These are phyloP conservation scores for Drusus annulatus DNA, from an alignment of 1,140 invertebrate genomes.

Conservation along the genomic window DNA sequence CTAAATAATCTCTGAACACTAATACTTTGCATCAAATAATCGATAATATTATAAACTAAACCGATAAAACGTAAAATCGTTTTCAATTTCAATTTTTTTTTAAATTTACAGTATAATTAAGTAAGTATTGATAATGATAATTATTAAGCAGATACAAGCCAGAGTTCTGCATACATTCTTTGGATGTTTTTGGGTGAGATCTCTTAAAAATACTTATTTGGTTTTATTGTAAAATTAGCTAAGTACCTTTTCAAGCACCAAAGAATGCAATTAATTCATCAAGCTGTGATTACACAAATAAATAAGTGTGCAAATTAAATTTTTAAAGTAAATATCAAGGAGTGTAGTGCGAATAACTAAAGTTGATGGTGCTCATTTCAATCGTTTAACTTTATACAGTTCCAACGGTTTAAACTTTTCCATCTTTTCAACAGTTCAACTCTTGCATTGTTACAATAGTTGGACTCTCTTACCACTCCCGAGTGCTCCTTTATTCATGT, in stretches of 20 bases:
- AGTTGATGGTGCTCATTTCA: too few species aligned
- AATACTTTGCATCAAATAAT: conserved; percentile 6
- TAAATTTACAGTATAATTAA: background rate
- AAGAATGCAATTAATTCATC: background rate
- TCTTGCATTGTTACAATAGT: too few species aligned
- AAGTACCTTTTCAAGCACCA: conserved; percentile 6
- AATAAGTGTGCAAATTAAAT: conserved; percentile 2
- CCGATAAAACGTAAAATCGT: background rate
- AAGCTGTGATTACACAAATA: background rate
- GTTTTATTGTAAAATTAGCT: background rate
- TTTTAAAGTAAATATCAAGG: background rate
- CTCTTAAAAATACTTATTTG: conserved; percentile 29
- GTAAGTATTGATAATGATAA: background rate
- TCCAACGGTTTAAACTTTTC: too few species aligned
- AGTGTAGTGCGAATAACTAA: background rate
- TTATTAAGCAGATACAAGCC: background rate
- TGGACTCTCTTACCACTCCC: too few species aligned
- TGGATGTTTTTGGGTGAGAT: conserved; percentile 24
- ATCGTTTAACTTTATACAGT: too few species aligned
- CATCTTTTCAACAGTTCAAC: too few species aligned
- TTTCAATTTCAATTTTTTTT: background rate
- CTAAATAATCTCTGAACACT: conserved; percentile 3
- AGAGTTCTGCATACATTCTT: conserved; percentile 5
- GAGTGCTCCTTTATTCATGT: too few species aligned
- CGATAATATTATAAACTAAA: background rate